These are phyloP conservation scores for Salvelinus fontinalis DNA, from an alignment of 2,113 vertebrate genomes.

Conservation along the genomic window DNA sequence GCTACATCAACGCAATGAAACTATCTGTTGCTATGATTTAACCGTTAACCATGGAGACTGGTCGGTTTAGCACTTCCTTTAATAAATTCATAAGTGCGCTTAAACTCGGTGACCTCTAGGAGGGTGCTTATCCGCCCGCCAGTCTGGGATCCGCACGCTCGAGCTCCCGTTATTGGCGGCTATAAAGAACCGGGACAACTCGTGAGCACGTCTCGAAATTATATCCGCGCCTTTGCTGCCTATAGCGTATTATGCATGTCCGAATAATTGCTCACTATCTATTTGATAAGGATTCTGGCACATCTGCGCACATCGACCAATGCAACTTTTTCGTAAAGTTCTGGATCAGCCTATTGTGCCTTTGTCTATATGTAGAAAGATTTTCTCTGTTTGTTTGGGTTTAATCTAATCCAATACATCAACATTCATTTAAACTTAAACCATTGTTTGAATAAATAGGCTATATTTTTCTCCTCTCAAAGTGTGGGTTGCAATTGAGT, in stretches of 20 bases:
- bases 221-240: constrained; percentile 12
- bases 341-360: no score
- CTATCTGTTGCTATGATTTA: not conserved
- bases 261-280: not conserved
- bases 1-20: no score
- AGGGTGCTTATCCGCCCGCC: not conserved
- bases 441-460: no score
- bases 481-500: no score
- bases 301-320: no score
- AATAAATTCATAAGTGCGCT: constrained; percentile 42
- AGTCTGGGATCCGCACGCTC: constrained; percentile 27
- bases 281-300: no score
- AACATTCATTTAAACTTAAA: no score
- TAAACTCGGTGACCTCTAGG: constrained; percentile 73
- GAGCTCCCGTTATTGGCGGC: constrained; percentile 62
- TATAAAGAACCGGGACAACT: constrained; percentile 65
- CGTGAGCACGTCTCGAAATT: constrained; percentile 69
- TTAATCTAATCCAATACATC: no score
- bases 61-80: not conserved
- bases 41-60: not conserved
- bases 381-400: no score
- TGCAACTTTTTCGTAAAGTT: no score
- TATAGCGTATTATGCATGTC: not conserved
- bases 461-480: no score
- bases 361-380: no score